Base-by-base conservation (phyloP, 2,113 vertebrate species). In the Pica pica region DNA sequence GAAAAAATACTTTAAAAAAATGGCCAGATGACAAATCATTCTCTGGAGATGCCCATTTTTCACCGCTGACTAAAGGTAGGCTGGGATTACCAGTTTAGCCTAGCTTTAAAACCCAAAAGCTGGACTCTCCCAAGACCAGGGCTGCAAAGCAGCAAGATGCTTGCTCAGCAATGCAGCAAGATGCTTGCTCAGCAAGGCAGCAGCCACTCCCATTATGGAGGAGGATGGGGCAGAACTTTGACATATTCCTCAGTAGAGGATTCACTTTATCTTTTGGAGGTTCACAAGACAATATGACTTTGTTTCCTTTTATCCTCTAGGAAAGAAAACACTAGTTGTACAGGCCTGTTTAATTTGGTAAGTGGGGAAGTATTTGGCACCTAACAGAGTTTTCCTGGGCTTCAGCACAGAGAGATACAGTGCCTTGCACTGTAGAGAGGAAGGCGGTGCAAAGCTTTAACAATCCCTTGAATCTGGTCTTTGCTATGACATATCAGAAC, bases 161-260 rank as follows among this genome's bases (percentile, higher is more conserved):
- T 71, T 3, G 1, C 42, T 71, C 7, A 4, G 13, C 31, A 76
- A 83, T 35, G 63, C 33, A 89, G 73, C 63, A 73, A 28, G 33
- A 42, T 31, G 8, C 22, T 71, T 3, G 1, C 42, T 71, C 7
- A 4, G 13, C 31, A 76, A 83, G 39, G 63, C 33, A 89, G 73
- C 63, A 73, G 39, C 26, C 64, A 64, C 3, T 5, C 3, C 13
- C 4, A 6, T 24, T 41, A 2, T 0, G 0, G 26, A 68, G 47
- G 7, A 88, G 16, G 2, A 35, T 6, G 7, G 21, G 28, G 28
- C 14, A 76, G n/a, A 71, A 83, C 39, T 83, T 52, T 22, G 30
- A 19, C 13, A 14, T 73, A 13, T n/a, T 69, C 26, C 22, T 44
- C 37, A 28, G 12, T 5, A 9, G 21, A 76, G 11, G 16, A 61